Base-by-base conservation (phyloP, 2,113 vertebrate species). In the Anarrhichthys ocellatus region DNA sequence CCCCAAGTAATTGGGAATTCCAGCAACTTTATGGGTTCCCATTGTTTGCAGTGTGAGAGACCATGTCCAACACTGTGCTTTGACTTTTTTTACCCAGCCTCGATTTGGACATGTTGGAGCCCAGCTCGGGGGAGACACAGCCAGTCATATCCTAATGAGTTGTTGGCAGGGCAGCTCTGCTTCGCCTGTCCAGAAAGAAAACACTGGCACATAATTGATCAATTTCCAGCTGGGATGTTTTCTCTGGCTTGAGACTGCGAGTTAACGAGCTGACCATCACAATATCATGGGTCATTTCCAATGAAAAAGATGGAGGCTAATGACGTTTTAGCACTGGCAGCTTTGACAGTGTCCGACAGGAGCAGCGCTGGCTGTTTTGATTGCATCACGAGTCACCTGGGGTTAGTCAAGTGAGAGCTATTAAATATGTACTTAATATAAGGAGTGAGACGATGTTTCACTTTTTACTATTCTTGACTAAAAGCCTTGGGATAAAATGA, bases 261-360 rank as follows among this genome's bases (percentile, higher is more conserved):
- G 87, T 88, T 88, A 91, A 93, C 52, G 62, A 87, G 88, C 83
- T 88, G 81, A 87, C 85, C 80, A 34, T 78, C 56, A 86, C 78
- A 81, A 87, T 77, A 70, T 68, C 65, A 70, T 40, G 77, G 78
- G 70, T 87, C 65, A 54, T 65, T 29, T 82, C 54, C 9, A 10
- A 36, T 58, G 38, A 50, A 64, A 61, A 54, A 64, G 22, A 76
- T 34, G 50, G 27, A 85, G 81, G 75, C 20, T 83, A 79, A 88
- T 89, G 86, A 90, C 44, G 73, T 52, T 77, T 89, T 83, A 89
- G 77, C 82, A 56, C 58, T 8, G 20, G 40, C 34, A 40, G 64
- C 68, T 71, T 8, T 58, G 82, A 75, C 67, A 22, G 61, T 1
- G 34, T n/a, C 68, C 0, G n/a, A 72, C 85, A 81, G 77, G 48